Base-by-base conservation (phyloP, 2,113 vertebrate species). In the Panthera leo region DNA sequence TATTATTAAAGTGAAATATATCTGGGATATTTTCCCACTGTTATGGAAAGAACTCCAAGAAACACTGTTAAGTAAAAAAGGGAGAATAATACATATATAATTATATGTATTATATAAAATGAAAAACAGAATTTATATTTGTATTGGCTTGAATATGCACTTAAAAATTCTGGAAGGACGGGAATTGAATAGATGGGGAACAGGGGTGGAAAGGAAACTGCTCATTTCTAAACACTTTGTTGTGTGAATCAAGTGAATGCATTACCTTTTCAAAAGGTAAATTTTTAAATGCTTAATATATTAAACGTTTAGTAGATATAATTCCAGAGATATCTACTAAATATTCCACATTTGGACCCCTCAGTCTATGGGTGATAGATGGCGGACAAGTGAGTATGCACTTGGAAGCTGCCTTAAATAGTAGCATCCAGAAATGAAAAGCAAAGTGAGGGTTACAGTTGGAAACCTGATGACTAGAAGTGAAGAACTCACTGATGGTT, bases 261-360 rank as follows among this genome's bases (percentile, higher is more conserved):
- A 92, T 68, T 79, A 42, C 6, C 36, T 92, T 96, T 85, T 58
- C 80, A 94, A 91, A 97, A 97, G 45, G 82, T 83, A 94, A 97
- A 71, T 71, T 29, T 84, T 73, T 68, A 61, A 93, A 93, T 70
- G 14, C 80, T 93, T 92, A 92, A 89, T 25, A 68, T 0, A 55
- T 14, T 67, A 51, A 83, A 88, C 67, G 73, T 94, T 73, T 63
- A 53, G 11, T 19, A 92, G 45, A 42, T 82, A 88, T 7, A 85
- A 75, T 75, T 96, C 19, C 29, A 94, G 88, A n/a, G 71, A 18
- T 18, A 48, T 68, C 76, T 95, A 88, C 23, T 34, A 68, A 94
- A 76, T 58, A 79, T 4, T 88, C 61, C n/a, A 79, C 45, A 90
- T 61, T 67, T 53, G 21, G 53, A 51, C 4, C 45, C n/a, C 67